phyloP scores from a whole-genome alignment of 2,113 vertebrate genomes.

The Spilogale gracilis region DNA sequence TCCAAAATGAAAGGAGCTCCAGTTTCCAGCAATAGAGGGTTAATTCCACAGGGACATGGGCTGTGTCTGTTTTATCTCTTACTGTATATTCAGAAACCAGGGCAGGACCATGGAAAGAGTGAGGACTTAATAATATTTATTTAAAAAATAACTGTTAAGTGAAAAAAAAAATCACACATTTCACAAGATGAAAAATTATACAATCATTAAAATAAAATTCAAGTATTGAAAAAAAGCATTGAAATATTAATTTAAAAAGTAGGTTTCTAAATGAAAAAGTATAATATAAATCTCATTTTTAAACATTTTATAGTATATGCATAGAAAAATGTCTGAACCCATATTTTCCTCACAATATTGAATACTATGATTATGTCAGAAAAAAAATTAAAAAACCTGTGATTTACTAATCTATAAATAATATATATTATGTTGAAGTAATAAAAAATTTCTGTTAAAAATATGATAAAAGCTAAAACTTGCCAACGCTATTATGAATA shows the following conservation, averaged over 20 bases:
- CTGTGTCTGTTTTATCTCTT: not conserved
- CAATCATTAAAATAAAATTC: conserved; percentile 34
- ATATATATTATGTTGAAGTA: not conserved
- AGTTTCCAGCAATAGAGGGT: not conserved
- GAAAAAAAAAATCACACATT: conserved; percentile 45
- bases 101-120: not conserved
- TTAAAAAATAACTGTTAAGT: conserved; percentile 40
- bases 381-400: not conserved
- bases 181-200: not conserved
- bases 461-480: not conserved
- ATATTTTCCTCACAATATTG: not conserved
- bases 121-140: not conserved
- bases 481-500: not conserved
- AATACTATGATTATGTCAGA: not conserved
- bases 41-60: not conserved
- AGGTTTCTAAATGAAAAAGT: not conserved
- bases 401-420: not conserved
- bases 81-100: not conserved
- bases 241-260: conserved; percentile 1
- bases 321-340: not conserved
- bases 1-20: not conserved
- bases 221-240: not conserved
- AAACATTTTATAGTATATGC: not conserved
- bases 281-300: not conserved
- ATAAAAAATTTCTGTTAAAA: not conserved